Evolutionary conservation across 2,888 invertebrate genomes (phyloP), one percentile per base, ranked within the genome.

Genomic region (Augiades crinisus): DNA sequence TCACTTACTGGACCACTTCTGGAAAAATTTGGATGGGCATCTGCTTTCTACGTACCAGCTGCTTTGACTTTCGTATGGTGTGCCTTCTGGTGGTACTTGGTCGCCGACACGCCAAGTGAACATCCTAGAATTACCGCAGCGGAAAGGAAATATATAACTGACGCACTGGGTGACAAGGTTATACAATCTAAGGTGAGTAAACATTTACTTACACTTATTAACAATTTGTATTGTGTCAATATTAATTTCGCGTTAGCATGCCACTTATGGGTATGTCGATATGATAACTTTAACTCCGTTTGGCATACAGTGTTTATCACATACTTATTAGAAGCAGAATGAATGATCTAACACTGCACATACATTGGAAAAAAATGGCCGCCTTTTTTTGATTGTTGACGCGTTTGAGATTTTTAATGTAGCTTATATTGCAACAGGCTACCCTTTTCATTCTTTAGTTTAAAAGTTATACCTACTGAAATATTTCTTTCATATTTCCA

Each of bases 11-110:
- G 94, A 2, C 75, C 90, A 0, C 83, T 94, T 0, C 92, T 94
- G 49, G 91, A 92, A 47, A 73, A 76, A 7, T 81, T 91, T 14
- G 93, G 93, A 52, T 95, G 94, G 94, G 90, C 90, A 16, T 92
- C 91, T 68, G 93, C 92, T 1, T 94, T 94, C 78, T 93, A 94
- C 65, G 81, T 92, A 1, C 91, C 94, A 0, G 91, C 91, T 0
- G 72, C 90, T 0, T 67, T 93, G 7, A 88, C 92, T 38, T 24
- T 91, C 0, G 55, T 92, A 4, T 92, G 93, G 79, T 87, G 91
- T 21, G 58, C 75, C 0, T 72, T 92, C 5, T 94, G 94, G 92
- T 92, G 91, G 75, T 80, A 92, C 34, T 65, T 94, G 6, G 92
- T 93, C 0, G 90, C 91, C 0, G 93, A 95, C 65, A 90, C 91